Conservation (phyloP, 2,888 invertebrate genomes). For the Athetis lepigone region DNA sequence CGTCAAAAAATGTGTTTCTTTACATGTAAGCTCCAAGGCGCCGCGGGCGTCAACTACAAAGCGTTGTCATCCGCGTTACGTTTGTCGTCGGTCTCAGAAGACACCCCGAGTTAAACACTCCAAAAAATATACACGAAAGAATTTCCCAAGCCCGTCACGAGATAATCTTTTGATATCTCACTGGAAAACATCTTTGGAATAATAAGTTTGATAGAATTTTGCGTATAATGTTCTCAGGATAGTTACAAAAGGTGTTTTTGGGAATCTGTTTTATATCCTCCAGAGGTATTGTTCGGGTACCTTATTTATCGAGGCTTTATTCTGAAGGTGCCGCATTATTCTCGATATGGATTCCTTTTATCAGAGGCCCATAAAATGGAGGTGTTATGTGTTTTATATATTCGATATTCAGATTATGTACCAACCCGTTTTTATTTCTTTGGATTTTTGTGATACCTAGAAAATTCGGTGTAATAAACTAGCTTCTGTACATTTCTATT, state of each 20-base stretch:
- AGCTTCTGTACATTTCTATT: too few relatives aligned
- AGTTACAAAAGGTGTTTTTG: constrained; percentile 49
- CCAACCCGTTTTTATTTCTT: too few relatives aligned
- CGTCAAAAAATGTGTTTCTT: constrained; percentile 47
- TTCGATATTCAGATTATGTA: background rate
- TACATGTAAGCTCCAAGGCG: constrained; percentile 29
- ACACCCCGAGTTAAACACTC: constrained; percentile 38
- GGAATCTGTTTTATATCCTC: constrained; percentile 34
- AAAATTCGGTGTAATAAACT: too few relatives aligned
- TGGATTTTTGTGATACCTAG: too few relatives aligned
- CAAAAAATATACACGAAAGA: constrained; percentile 45
- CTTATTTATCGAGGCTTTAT: constrained; percentile 34
- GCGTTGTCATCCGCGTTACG: constrained; percentile 49
- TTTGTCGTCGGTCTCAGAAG: constrained; percentile 34
- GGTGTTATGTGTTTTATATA: background rate
- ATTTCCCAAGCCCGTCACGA: constrained; percentile 12
- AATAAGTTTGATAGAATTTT: constrained; percentile 50
- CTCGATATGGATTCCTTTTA: constrained; percentile 14
- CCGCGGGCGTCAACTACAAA: constrained; percentile 50
- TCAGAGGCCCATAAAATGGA: constrained; percentile 4
- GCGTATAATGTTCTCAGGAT: constrained; percentile 41
- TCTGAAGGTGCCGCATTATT: constrained; percentile 18
- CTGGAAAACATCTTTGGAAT: constrained; percentile 36
- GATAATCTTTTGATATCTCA: constrained; percentile 52
- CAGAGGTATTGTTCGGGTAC: constrained; percentile 21